Evolutionary conservation across 2,888 invertebrate genomes (phyloP), one percentile per base, ranked within the genome.

Genomic region (Eupithecia subumbrata): DNA sequence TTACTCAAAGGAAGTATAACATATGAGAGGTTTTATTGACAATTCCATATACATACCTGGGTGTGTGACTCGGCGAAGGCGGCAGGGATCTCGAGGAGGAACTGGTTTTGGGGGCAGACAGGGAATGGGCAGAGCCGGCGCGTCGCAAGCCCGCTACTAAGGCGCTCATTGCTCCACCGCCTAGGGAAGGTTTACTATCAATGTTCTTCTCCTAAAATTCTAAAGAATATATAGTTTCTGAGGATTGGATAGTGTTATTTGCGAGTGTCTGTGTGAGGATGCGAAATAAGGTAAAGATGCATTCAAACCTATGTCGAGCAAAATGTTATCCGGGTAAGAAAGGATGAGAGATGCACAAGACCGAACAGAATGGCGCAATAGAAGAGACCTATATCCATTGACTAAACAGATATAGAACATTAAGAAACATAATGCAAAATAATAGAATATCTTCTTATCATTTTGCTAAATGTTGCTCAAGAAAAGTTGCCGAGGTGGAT

Each of bases 21-120:
- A 40, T 40, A 5, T 40, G 1, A 40, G 40, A 40, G 40, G 40
- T 40, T 40, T 9, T 40, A 40, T 5, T 34, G 34, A 34, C 34
- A 34, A 7, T 34, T 34, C 34, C 34, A 34, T 9, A 9, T 43
- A 22, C 68, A 68, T 88, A 95, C 95, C 95, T 96, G 83, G 97
- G 97, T 8, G 97, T 96, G 84, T 97, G 96, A 82, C 97, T 97
- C 11, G 97, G 97, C 77, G 97, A 97, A n/a, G 97, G 97, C 69
- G 97, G 97, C 82, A 97, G 90, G 81, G 97, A 97, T 79, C 96
- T 95, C 40, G 96, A 96, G 14, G 95, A 93, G 63, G 95, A 93
- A 78, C 95, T 92, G 80, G 92, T 90, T 83, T 93, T 95, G 85
- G 92, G 94, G 22, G 95, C 95, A 5, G 92, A 91, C 72, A 95